Percentiles rank a stretch among this genome's conserved stretches.
Conservation (phyloP, 2,888 invertebrate genomes). For the Hydroisotoma schaefferi region DNA sequence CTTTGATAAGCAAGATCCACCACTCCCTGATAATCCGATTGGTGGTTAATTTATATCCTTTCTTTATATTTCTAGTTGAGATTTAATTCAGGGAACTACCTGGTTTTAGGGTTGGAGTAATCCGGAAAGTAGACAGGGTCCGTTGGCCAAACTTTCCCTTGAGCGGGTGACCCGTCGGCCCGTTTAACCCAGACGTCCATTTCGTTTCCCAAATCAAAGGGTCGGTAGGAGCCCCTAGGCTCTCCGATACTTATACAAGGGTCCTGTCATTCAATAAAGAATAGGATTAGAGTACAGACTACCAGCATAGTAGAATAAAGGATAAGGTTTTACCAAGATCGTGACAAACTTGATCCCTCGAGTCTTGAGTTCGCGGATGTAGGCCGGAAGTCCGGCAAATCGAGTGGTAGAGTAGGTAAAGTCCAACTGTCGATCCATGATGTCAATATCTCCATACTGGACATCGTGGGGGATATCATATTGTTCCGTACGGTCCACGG, state of each 20-base stretch:
- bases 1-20: slow-evolving; percentile 66
- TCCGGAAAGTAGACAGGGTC: slow-evolving; percentile 35
- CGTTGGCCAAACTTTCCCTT: slow-evolving; percentile 62
- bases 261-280: slow-evolving; percentile 28
- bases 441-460: slow-evolving; percentile 81
- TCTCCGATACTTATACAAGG: slow-evolving; percentile 50
- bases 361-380: slow-evolving; percentile 67
- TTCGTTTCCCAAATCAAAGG: slow-evolving; percentile 28
- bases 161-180: slow-evolving; percentile 52
- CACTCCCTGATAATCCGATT: slow-evolving; percentile 59
- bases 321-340: background rate
- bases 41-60: slow-evolving; percentile 53
- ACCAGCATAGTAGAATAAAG: background rate
- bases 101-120: slow-evolving; percentile 62
- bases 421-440: slow-evolving; percentile 72
- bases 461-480: slow-evolving; percentile 63
- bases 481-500: slow-evolving; percentile 65
- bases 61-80: background rate
- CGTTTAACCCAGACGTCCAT: slow-evolving; percentile 37
- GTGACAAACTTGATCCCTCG: slow-evolving; percentile 12
- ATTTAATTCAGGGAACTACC: background rate
- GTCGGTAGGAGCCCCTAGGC: slow-evolving; percentile 49
- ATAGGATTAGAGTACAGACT: background rate
- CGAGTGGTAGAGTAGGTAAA: slow-evolving; percentile 66
- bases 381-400: slow-evolving; percentile 63